A percentile compares a stretch with the other conserved stretches of the same genome.
phyloP scores from a whole-genome alignment of 2,113 vertebrate species.

The Albula glossodonta region DNA sequence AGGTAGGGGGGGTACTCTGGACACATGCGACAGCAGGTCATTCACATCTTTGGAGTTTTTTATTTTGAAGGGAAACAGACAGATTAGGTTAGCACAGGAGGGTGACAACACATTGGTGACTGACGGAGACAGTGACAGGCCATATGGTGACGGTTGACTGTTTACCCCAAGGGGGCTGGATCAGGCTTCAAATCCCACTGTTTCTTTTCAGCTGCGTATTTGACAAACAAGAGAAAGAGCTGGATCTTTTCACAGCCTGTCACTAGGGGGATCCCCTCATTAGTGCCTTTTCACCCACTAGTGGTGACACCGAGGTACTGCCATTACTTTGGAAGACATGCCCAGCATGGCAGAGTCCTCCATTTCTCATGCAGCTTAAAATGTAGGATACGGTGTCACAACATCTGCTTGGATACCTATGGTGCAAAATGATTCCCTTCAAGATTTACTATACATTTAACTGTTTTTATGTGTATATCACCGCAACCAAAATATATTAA shows the following conservation, averaged over 20 bases:
- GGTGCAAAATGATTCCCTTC: not conserved
- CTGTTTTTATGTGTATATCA: not conserved
- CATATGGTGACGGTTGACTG: slow-evolving; percentile 19
- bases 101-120: slow-evolving; percentile 9
- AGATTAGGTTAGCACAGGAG: not conserved
- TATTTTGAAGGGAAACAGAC: not conserved
- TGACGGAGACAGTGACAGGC: not conserved
- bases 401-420: not conserved
- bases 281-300: not conserved
- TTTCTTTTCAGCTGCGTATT: not conserved
- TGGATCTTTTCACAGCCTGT: not conserved
- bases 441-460: not conserved
- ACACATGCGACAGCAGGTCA: not conserved
- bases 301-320: not conserved
- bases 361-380: not conserved
- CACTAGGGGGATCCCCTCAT: not conserved
- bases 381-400: not conserved
- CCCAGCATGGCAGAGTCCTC: not conserved
- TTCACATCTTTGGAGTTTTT: not conserved
- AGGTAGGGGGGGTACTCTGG: not conserved
- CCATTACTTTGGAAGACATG: not conserved
- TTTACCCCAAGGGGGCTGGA: not conserved
- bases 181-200: not conserved
- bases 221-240: not conserved
- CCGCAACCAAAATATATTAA: not conserved